phyloP scores from a whole-genome alignment of 2,888 invertebrate species.

The Bombylius major region DNA sequence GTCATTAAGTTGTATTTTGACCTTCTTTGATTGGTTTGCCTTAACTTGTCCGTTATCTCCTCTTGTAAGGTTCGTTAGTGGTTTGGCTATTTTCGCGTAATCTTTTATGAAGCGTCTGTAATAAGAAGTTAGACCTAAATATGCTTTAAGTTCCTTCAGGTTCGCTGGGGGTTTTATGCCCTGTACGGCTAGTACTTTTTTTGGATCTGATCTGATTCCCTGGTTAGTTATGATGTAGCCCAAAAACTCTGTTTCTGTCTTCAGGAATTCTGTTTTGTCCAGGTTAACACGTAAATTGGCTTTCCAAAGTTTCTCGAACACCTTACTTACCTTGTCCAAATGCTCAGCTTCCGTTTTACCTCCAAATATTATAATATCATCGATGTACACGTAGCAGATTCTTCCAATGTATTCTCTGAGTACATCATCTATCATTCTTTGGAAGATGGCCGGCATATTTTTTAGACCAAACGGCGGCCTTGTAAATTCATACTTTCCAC shows the following conservation, averaged over 20 bases:
- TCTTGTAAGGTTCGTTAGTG: neutral
- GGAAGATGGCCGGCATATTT: constrained; percentile 10
- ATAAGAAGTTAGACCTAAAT: neutral
- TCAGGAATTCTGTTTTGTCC: neutral
- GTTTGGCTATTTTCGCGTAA: neutral
- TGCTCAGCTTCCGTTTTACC: too few relatives aligned
- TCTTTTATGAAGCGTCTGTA: neutral
- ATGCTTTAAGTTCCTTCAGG: neutral
- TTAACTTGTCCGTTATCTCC: neutral
- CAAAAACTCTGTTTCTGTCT: neutral
- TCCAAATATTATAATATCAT: constrained; percentile 7
- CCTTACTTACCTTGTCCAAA: too few relatives aligned
- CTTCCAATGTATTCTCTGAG: constrained; percentile 10
- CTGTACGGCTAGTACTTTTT: neutral
- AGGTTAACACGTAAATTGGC: neutral
- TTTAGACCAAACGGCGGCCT: constrained; percentile 1
- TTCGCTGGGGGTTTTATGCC: neutral
- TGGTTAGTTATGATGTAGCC: too few relatives aligned
- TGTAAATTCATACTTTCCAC: constrained; percentile 5
- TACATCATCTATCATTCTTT: constrained; percentile 16
- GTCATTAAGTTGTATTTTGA: neutral
- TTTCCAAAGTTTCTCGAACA: too few relatives aligned
- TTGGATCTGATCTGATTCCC: neutral
- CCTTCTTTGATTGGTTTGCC: neutral
- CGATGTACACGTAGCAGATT: constrained; percentile 12